phyloP scores from a whole-genome alignment of 2,888 invertebrate genomes.

The Drosophila meridionalis region DNA sequence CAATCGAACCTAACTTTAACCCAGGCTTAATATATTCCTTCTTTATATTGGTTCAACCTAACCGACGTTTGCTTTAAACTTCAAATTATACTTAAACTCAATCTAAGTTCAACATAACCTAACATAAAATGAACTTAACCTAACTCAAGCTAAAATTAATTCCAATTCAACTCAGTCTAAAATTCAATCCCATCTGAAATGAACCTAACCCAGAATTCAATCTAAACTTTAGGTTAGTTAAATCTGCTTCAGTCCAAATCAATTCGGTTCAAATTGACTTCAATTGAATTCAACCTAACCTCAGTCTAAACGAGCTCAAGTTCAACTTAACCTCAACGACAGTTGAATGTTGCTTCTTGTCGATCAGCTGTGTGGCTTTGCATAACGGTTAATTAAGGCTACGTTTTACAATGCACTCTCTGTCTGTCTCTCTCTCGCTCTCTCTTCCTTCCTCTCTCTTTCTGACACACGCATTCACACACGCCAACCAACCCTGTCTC shows the following conservation, averaged over 20 bases:
- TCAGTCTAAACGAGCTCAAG: neutral
- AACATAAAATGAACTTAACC: neutral
- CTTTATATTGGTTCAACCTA: neutral
- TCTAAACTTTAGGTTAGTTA: neutral
- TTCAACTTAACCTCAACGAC: slow-evolving; percentile 2
- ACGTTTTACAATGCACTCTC: slow-evolving; percentile 48
- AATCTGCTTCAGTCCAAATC: neutral
- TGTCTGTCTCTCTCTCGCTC: slow-evolving; percentile 6
- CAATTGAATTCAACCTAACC: neutral
- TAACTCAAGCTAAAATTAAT: neutral
- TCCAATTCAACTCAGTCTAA: too few species aligned
- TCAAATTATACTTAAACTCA: neutral
- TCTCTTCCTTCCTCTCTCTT: neutral
- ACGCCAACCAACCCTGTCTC: slow-evolving; percentile 2
- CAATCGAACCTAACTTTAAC: neutral
- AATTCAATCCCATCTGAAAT: neutral
- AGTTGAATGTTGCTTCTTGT: slow-evolving; percentile 13
- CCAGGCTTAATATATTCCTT: neutral
- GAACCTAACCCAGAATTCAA: neutral
- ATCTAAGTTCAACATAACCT: neutral
- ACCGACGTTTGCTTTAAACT: neutral
- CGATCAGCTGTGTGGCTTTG: slow-evolving; percentile 31
- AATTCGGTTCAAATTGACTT: neutral
- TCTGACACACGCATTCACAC: slow-evolving; percentile 2
- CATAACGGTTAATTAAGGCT: slow-evolving; percentile 45